Conservation (phyloP, 2,113 vertebrate genomes). For the Xyliphius kryptos region DNA sequence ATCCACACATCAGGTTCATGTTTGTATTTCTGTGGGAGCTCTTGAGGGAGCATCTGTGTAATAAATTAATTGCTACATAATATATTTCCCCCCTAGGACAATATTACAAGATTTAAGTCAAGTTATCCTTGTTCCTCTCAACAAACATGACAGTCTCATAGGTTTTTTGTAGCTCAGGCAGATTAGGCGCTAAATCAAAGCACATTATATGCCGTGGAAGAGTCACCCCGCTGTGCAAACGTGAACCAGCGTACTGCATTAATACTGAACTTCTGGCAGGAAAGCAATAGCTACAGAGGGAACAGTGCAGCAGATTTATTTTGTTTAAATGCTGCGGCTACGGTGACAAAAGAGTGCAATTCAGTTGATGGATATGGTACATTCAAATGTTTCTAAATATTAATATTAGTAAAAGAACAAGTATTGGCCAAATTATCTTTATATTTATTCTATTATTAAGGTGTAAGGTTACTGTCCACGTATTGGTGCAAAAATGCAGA, state of each 20-base stretch:
- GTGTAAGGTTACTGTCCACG: too few relatives aligned
- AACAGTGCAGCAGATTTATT: too few relatives aligned
- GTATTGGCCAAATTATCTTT: too few relatives aligned
- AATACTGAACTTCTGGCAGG: neutral
- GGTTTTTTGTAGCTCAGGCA: neutral
- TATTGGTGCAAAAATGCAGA: too few relatives aligned
- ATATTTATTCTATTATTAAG: too few relatives aligned
- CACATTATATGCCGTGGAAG: neutral
- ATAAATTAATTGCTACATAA: neutral
- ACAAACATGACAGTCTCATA: neutral
- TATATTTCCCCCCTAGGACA: neutral
- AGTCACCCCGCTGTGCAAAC: neutral
- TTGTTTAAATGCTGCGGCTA: too few relatives aligned
- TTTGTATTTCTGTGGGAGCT: too few relatives aligned
- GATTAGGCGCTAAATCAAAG: neutral
- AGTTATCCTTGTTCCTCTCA: neutral
- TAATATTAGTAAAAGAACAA: too few relatives aligned
- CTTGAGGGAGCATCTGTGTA: neutral
- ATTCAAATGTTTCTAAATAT: too few relatives aligned
- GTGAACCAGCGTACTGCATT: neutral
- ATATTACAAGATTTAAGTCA: neutral
- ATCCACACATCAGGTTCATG: too few relatives aligned
- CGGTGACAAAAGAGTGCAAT: too few relatives aligned
- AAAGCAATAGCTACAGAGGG: neutral
- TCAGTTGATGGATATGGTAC: too few relatives aligned